Evolutionary conservation across 23 tunicate species (phyloP), one percentile per base, ranked within the genome.

Genomic region (Styela plicata): DNA sequence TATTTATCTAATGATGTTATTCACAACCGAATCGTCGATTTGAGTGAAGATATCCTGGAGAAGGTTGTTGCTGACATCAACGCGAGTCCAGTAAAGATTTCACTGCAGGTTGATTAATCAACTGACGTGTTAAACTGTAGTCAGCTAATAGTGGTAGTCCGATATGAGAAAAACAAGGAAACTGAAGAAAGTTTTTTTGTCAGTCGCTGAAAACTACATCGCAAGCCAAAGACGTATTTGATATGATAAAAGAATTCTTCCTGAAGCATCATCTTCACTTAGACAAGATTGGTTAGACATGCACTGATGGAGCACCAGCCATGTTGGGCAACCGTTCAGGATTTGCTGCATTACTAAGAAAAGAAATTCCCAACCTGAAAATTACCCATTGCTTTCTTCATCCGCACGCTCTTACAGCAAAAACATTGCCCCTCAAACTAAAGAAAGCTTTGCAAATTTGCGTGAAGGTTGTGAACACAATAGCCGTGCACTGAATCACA

Each of bases 121-220:
- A 82, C 90, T 66, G 90, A 86, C 65, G 90, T 82, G 5, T 75
- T 74, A 23, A 74, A 81, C 81, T 70, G 70, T 2, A 53, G 71
- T 65, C 82, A 86, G 86, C 90, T 86, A 29, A 25, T 71, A 33
- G 73, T 74, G 63, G 71, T 86, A 33, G 85, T 86, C 10, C 86
- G 85, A 36, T 86, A 86, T 44, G 85, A 81, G 25, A 86, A 86
- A 82, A 86, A 73, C 10, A 64, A 69, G 5, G 64, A 70, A 62
- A 82, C 81, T 31, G 81, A 81, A 34, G 82, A 86, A 74, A 81
- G 81, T 64, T 86, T 86, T 86, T 86, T 69, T 86, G 90, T 63
- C 64, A 63, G 74, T 61, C 94, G 2, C 82, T 86, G 23, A 74
- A 69, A 73, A 37, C 67, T 67, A 31, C 86, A 83, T 79, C 87